phyloP scores from a whole-genome alignment of 2,888 invertebrate genomes.

The Plagodis dolabraria region DNA sequence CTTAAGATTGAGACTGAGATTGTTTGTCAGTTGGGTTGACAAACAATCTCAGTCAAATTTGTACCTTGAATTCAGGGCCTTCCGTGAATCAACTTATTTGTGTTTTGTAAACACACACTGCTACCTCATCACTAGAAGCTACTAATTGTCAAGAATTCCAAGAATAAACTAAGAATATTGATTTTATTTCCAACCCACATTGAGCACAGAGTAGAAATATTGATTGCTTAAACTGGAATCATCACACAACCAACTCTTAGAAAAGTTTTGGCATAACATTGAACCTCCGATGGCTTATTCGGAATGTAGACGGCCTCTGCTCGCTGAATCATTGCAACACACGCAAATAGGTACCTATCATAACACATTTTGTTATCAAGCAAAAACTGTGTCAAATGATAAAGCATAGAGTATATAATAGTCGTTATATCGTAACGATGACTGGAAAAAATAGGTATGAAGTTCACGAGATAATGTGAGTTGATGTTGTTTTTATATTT shows the following conservation, averaged over 20 bases:
- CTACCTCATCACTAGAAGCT: too few species aligned
- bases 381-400: slow-evolving; percentile 22
- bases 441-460: background rate
- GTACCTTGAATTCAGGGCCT: slow-evolving; percentile 7
- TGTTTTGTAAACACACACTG: too few species aligned
- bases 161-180: too few species aligned
- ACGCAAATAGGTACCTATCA: background rate
- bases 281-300: slow-evolving; percentile 6
- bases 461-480: slow-evolving; percentile 2
- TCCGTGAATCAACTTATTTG: slow-evolving; percentile 12
- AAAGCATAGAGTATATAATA: slow-evolving; percentile 3
- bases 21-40: too few species aligned
- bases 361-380: slow-evolving; percentile 11
- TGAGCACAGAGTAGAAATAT: too few species aligned
- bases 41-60: background rate
- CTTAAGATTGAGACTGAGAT: too few species aligned
- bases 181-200: too few species aligned
- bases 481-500: background rate
- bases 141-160: too few species aligned
- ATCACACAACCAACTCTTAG: background rate
- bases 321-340: slow-evolving; percentile 15
- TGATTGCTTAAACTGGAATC: too few species aligned
- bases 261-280: slow-evolving; percentile 19
- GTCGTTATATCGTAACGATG: background rate
- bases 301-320: slow-evolving; percentile 20